A percentile compares a stretch with the other conserved stretches of the same genome.
phyloP scores from a whole-genome alignment of 92 coral and sea anemone genomes.

The Porites lobata region DNA sequence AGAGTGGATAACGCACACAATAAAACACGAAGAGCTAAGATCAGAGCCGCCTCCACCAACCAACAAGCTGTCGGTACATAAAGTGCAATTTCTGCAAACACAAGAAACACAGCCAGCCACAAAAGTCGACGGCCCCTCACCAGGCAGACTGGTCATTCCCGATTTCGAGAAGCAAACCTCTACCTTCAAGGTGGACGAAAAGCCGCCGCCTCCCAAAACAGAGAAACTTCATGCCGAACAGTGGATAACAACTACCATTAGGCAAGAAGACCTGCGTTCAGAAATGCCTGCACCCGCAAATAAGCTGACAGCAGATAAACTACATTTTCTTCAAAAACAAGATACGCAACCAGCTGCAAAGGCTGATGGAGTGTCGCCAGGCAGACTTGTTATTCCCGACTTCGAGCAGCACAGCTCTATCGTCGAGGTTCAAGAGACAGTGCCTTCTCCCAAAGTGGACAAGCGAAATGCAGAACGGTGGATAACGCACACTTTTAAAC shows the following conservation, averaged over 20 bases:
- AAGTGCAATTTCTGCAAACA: too few relatives aligned
- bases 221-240: neutral
- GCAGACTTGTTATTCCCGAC: neutral
- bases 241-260: neutral
- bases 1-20: too few relatives aligned
- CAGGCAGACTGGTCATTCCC: too few relatives aligned
- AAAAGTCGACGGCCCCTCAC: too few relatives aligned
- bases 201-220: neutral
- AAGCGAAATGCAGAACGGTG: neutral
- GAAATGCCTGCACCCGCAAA: neutral
- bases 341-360: neutral
- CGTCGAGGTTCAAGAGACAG: neutral
- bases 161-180: too few relatives aligned
- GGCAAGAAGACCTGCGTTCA: slow-evolving; percentile 8
- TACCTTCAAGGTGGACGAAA: neutral
- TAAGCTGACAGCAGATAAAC: neutral
- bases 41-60: too few relatives aligned
- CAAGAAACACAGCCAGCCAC: too few relatives aligned
- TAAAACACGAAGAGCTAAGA: too few relatives aligned
- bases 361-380: neutral
- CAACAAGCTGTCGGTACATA: too few relatives aligned
- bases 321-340: slow-evolving; percentile 5
- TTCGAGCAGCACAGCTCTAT: neutral
- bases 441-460: slow-evolving; percentile 1
- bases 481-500: neutral